Evolutionary conservation across 2,888 invertebrate species (phyloP).

Genomic region (Parelbella ahira): DNA sequence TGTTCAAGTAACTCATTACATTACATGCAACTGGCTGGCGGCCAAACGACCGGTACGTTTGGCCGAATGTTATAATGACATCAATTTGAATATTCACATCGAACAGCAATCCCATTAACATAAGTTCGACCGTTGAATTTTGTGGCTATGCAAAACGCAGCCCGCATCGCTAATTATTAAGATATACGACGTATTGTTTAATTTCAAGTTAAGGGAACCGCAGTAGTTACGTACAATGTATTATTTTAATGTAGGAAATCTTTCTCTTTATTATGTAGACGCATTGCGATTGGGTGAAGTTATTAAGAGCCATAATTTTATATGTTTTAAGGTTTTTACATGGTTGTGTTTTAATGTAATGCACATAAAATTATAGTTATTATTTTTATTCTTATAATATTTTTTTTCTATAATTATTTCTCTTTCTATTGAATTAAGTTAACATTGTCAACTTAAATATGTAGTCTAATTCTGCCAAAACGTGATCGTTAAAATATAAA

Average conservation of each 20-base stretch:
- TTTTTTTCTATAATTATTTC: no score
- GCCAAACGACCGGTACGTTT: constrained; percentile 70
- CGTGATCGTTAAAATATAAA: constrained; percentile 63
- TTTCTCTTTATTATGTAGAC: no score
- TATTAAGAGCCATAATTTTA: no score
- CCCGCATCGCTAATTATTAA: constrained; percentile 63
- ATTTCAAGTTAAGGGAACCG: constrained; percentile 21
- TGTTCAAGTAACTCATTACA: constrained; percentile 75
- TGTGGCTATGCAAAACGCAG: constrained; percentile 70
- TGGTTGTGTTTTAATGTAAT: no score
- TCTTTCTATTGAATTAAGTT: constrained; percentile 2
- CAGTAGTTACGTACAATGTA: constrained; percentile 2
- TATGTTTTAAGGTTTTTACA: no score
- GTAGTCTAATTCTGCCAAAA: constrained; percentile 59
- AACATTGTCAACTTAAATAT: constrained; percentile 20
- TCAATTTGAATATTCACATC: constrained; percentile 80
- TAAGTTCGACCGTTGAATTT: constrained; percentile 78
- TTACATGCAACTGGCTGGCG: constrained; percentile 70
- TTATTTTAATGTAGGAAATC: no score
- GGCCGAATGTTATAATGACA: constrained; percentile 79
- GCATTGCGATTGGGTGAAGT: no score
- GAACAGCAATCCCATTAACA: constrained; percentile 77
- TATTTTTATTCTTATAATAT: no score
- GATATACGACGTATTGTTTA: constrained; percentile 31
- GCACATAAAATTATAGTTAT: no score